These are phyloP conservation scores for Lycorma delicatula DNA, from an alignment of 1,140 invertebrate species.

Conservation along the genomic window DNA sequence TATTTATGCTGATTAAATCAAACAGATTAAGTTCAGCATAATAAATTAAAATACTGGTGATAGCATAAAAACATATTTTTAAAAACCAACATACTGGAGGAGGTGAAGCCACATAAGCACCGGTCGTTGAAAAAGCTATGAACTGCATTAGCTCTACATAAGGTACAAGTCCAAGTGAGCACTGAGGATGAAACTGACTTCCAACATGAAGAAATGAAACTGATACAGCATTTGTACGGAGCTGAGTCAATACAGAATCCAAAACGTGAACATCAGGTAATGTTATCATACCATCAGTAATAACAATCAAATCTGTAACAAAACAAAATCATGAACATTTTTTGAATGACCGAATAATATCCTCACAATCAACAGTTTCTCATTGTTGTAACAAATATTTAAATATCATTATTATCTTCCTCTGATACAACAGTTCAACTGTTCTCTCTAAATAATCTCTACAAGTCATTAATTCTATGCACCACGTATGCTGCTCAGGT, in stretches of 20 bases:
- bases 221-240: constrained; percentile 64
- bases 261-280: constrained; percentile 63
- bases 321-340: too few species aligned
- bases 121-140: constrained; percentile 67
- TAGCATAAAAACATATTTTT: not conserved
- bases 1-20: too few species aligned
- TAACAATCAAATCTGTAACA: constrained; percentile 66
- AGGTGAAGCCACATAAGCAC: constrained; percentile 46
- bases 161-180: constrained; percentile 56
- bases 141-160: constrained; percentile 73
- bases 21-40: too few species aligned
- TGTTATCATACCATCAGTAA: constrained; percentile 74
- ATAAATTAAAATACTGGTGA: not conserved
- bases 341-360: too few species aligned
- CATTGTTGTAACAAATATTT: too few species aligned
- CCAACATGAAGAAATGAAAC: constrained; percentile 74
- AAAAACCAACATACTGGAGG: constrained; percentile 6
- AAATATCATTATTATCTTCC: too few species aligned
- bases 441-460: too few species aligned
- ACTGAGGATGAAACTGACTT: constrained; percentile 56
- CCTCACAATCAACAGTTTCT: too few species aligned
- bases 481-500: too few species aligned
- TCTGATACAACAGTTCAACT: too few species aligned
- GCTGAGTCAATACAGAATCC: constrained; percentile 62
- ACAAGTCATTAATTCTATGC: too few species aligned